Evolutionary conservation across 1,140 invertebrate genomes (phyloP).

Genomic region (Lepidurus packardi): DNA sequence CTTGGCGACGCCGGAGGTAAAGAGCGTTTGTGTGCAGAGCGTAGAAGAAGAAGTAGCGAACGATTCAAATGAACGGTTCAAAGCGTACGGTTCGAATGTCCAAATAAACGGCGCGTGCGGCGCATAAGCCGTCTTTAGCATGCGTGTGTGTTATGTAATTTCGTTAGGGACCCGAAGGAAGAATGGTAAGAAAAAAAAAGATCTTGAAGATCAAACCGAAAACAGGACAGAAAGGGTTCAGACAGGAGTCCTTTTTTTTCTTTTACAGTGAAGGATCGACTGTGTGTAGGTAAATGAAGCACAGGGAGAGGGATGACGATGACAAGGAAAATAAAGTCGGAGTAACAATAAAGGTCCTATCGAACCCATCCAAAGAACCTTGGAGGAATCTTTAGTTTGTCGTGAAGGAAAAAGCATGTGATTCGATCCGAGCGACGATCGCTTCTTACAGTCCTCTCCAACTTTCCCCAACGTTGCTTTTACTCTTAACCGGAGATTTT

Average conservation of each 20-base stretch:
- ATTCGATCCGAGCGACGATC: neutral
- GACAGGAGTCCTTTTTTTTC: neutral
- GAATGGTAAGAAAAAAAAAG: neutral
- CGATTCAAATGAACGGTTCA: neutral
- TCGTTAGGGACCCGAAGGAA: neutral
- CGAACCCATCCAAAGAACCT: neutral
- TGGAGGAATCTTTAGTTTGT: neutral
- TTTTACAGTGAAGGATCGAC: neutral
- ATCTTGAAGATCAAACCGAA: neutral
- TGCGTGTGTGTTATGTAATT: neutral
- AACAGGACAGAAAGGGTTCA: neutral
- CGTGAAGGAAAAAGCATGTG: neutral
- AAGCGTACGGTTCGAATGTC: neutral
- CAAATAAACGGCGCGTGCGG: neutral
- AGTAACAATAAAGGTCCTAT: neutral
- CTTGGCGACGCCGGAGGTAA: neutral
- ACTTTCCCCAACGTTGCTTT: neutral
- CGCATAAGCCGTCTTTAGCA: neutral
- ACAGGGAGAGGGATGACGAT: neutral
- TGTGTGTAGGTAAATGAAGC: slow-evolving; percentile 1
- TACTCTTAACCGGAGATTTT: neutral
- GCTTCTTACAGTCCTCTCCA: neutral
- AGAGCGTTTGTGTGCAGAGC: neutral
- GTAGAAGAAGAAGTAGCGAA: neutral
- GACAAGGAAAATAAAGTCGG: neutral